These are phyloP conservation scores for Metalampra italica DNA, from an alignment of 2,888 invertebrate genomes.

Conservation along the genomic window DNA sequence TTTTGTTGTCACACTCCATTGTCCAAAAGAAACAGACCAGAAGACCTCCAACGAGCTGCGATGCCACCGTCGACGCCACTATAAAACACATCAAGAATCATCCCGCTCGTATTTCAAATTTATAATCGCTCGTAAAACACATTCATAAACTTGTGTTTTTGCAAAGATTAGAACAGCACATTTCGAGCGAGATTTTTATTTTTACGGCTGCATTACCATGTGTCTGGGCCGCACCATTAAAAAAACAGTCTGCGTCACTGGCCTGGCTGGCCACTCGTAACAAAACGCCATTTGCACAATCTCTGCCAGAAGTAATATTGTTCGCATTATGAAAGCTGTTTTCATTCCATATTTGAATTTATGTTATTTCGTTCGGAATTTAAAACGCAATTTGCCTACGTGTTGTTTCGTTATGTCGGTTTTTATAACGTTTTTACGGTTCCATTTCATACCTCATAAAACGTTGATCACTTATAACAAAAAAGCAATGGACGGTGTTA, in stretches of 20 bases:
- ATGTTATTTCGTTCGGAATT: slow-evolving; percentile 39
- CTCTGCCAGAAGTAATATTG: slow-evolving; percentile 37
- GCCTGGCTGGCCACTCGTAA: slow-evolving; percentile 21
- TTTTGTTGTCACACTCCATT: slow-evolving; percentile 58
- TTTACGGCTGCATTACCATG: slow-evolving; percentile 46
- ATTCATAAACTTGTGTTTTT: slow-evolving; percentile 43
- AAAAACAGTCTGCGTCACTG: slow-evolving; percentile 19
- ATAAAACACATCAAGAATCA: slow-evolving; percentile 27
- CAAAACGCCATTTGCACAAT: slow-evolving; percentile 34
- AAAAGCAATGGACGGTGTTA: slow-evolving; percentile 7
- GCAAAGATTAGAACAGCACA: slow-evolving; percentile 37
- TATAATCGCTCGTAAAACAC: slow-evolving; percentile 44
- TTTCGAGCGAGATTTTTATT: slow-evolving; percentile 22
- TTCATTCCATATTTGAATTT: slow-evolving; percentile 50
- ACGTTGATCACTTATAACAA: slow-evolving; percentile 15
- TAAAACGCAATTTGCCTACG: slow-evolving; percentile 44
- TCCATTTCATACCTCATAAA: slow-evolving; percentile 21
- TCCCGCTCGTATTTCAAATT: slow-evolving; percentile 32
- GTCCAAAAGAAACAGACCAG: slow-evolving; percentile 35
- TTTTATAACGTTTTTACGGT: slow-evolving; percentile 21
- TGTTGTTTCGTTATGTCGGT: slow-evolving; percentile 25
- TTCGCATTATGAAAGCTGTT: slow-evolving; percentile 44
- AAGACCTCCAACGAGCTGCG: slow-evolving; percentile 37
- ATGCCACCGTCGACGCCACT: slow-evolving; percentile 28
- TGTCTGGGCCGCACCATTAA: slow-evolving; percentile 23